Base-by-base conservation (phyloP, 2,888 invertebrate genomes). In the Himalopsyche kuldschensis region DNA sequence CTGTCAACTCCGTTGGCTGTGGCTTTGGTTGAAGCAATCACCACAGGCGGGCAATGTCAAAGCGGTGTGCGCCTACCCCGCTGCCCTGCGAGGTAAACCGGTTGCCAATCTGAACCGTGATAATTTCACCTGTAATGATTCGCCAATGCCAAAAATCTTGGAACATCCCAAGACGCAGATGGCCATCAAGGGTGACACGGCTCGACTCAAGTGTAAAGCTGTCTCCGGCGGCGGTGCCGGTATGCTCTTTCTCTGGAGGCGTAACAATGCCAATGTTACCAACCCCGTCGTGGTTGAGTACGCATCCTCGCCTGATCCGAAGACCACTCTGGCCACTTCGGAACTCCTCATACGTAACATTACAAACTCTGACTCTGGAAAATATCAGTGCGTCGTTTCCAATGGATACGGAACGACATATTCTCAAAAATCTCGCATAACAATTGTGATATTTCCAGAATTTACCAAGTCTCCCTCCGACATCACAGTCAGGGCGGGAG, bases 361-460 rank as follows among this genome's bases (percentile, higher is more conserved):
- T 0, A 94, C 95, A 80, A 95, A 97, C 90, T 92, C 93, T 69
- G 95, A 97, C 89, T 95, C 96, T 84, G 98, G 98, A 0, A 94
- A 94, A 89, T 99, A 98, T 90, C 98, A 99, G 89, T 99, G 99
- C 91, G 94, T 97, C 86, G 97, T 97, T 11, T 94, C 95, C 20
- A 98, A 98, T 89, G 94, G 93, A 86, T 97, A 95, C 91, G 98
- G 98, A 6, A 95, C 96, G 8, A 96, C 96, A 4, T 98, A 97
- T 89, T 98, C 98, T 0, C 92, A 94, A 82, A 96, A 96, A 89
- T 96, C 97, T 15, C 95, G 94, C 88, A 94, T 98, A 82, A 95
- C 95, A 80, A 97, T 98, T 87, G 94, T 96, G 86, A 95, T 97
- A 85, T 97, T 95, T 90, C 98, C 98, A 0, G 93, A 94, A 30